phyloP scores from a whole-genome alignment of 2,888 invertebrate genomes.

The Agriopis aurantiaria region DNA sequence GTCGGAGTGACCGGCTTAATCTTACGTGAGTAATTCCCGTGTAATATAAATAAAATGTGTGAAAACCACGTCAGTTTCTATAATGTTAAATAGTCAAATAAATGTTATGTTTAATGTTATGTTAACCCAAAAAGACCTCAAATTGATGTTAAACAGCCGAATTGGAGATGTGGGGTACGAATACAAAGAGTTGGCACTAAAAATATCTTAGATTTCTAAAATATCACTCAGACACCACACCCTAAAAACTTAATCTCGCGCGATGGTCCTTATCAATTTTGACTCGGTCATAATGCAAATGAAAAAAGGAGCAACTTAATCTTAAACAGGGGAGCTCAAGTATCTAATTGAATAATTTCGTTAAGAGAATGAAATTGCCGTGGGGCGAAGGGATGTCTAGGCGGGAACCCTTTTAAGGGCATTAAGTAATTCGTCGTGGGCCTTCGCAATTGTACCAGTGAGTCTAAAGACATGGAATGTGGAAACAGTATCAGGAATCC shows the following conservation, averaged over 20 bases:
- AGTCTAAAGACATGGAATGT: conserved; percentile 22
- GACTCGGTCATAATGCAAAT: conserved; percentile 64
- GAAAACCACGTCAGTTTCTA: too few relatives aligned
- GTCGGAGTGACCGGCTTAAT: too few relatives aligned
- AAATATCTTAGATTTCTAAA: not conserved
- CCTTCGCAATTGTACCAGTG: conserved; percentile 43
- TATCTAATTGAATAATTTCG: conserved; percentile 79
- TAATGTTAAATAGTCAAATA: too few relatives aligned
- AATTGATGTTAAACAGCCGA: too few relatives aligned
- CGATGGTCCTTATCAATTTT: conserved; percentile 56
- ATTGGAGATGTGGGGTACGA: too few relatives aligned
- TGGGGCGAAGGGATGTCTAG: conserved; percentile 47
- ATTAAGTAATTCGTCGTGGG: conserved; percentile 61
- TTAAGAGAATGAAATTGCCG: conserved; percentile 66
- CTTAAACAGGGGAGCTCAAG: conserved; percentile 66
- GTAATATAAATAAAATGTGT: too few relatives aligned
- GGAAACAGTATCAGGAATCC: conserved; percentile 10
- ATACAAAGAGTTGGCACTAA: too few relatives aligned
- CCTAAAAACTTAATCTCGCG: conserved; percentile 46
- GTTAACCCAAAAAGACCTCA: too few relatives aligned
- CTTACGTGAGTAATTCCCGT: too few relatives aligned
- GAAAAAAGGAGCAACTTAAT: conserved; percentile 69
- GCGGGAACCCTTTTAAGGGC: conserved; percentile 60
- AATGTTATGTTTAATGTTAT: too few relatives aligned
- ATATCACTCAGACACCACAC: conserved; percentile 4